Evolutionary conservation across 2,797 vertebrate species (phyloP).

Genomic region (Balearica regulorum): DNA sequence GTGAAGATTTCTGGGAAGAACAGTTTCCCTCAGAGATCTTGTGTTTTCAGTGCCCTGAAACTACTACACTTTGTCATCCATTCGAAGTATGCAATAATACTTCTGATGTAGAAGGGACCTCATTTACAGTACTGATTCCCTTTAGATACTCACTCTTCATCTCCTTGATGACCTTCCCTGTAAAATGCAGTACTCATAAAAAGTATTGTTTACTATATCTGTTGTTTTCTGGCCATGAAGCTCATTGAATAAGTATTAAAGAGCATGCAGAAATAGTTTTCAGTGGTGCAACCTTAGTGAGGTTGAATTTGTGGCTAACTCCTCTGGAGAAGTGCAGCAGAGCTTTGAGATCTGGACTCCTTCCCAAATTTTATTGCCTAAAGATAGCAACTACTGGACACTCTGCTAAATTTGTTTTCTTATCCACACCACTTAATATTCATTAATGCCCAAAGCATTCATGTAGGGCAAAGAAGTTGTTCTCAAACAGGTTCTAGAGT

Average conservation of each 20-base stretch:
- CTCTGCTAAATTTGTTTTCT: conserved; percentile 30
- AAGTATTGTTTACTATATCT: not conserved
- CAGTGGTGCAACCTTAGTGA: not conserved
- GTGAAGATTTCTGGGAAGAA: not conserved
- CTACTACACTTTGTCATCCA: not conserved
- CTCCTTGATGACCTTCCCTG: not conserved
- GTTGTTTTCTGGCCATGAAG: not conserved
- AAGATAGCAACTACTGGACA: conserved; percentile 23
- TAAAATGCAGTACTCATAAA: not conserved
- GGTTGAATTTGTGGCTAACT: not conserved
- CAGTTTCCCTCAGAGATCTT: not conserved
- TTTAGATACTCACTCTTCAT: not conserved
- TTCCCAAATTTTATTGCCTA: conserved; percentile 25
- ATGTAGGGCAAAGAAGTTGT: not conserved
- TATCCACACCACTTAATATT: not conserved
- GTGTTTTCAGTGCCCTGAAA: not conserved
- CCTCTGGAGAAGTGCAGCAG: not conserved
- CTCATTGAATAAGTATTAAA: not conserved
- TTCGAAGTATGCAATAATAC: not conserved
- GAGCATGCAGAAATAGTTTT: not conserved
- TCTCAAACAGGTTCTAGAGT: not conserved
- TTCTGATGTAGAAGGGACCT: not conserved
- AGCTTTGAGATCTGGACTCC: conserved; percentile 13
- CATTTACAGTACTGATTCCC: not conserved
- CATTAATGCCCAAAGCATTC: not conserved